These are phyloP conservation scores for Acipenser transmontanus DNA, from an alignment of 2,797 vertebrate species.

Conservation along the genomic window DNA sequence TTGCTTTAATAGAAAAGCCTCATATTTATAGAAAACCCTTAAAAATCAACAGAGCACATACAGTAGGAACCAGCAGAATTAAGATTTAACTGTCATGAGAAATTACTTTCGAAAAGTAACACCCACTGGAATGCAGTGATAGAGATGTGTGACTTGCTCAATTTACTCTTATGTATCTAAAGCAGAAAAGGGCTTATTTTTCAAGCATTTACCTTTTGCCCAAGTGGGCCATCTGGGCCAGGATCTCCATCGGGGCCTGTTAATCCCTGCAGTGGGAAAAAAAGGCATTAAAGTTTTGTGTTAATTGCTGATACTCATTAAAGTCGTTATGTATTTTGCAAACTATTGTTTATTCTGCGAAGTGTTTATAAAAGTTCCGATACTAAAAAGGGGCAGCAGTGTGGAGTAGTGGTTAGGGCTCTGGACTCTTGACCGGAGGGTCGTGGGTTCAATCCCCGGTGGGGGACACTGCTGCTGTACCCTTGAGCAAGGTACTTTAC, in stretches of 20 bases:
- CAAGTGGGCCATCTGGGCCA: conserved; percentile 71
- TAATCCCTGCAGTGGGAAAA: conserved; percentile 68
- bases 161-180: conserved; percentile 27
- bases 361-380: too few species aligned
- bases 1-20: too few species aligned
- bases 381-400: too few species aligned
- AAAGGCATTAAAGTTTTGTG: background rate
- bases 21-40: too few species aligned
- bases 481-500: too few species aligned
- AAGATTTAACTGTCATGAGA: conserved; percentile 60
- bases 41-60: too few species aligned
- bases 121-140: conserved; percentile 33
- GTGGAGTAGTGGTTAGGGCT: too few species aligned
- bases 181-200: conserved; percentile 37
- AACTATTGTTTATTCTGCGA: too few species aligned
- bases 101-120: conserved; percentile 50
- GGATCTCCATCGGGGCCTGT: conserved; percentile 81
- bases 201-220: conserved; percentile 79
- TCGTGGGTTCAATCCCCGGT: too few species aligned
- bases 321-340: too few species aligned
- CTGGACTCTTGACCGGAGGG: too few species aligned
- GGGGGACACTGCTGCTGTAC: too few species aligned
- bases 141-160: conserved; percentile 8
- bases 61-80: conserved; percentile 39
- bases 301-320: background rate